phyloP scores from a whole-genome alignment of 2,113 vertebrate genomes.

The Paralichthys olivaceus region DNA sequence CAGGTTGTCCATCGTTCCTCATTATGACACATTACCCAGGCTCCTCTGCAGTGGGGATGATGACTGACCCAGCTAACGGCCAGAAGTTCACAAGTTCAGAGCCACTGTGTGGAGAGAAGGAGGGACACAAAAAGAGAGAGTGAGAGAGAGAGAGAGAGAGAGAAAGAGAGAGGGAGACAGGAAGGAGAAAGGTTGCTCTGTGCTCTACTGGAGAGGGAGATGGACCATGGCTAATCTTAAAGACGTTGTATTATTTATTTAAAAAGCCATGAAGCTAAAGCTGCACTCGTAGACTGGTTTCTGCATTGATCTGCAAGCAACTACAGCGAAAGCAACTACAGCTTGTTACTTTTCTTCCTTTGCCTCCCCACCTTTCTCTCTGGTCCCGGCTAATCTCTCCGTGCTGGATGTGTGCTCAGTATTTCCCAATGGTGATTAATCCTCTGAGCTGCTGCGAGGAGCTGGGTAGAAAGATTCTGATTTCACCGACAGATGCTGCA shows the following conservation, averaged over 20 bases:
- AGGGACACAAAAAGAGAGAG: conserved; percentile 47
- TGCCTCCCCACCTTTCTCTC: conserved; percentile 47
- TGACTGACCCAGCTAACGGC: conserved; percentile 47
- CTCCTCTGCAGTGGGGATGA: conserved; percentile 42
- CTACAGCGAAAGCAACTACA: conserved; percentile 52
- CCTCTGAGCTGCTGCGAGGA: conserved; percentile 65
- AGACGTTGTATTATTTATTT: conserved; percentile 85
- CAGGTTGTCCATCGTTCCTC: conserved; percentile 31
- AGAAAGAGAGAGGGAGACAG: conserved; percentile 33
- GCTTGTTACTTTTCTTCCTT: conserved; percentile 58
- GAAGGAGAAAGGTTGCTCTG: conserved; percentile 53
- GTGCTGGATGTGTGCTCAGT: conserved; percentile 76
- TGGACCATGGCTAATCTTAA: conserved; percentile 81
- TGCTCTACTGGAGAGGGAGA: conserved; percentile 72
- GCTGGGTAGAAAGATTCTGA: conserved; percentile 67
- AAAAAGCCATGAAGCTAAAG: conserved; percentile 76
- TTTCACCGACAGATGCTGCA: conserved; percentile 76
- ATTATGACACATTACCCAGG: conserved; percentile 34
- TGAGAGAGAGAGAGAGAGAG: conserved; percentile 4
- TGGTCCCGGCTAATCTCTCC: conserved; percentile 58
- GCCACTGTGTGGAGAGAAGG: conserved; percentile 29
- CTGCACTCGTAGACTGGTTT: conserved; percentile 69
- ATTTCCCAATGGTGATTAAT: conserved; percentile 82
- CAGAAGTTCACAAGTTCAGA: conserved; percentile 78
- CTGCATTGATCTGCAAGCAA: conserved; percentile 70